Conservation (phyloP, 2,797 vertebrate genomes). For the Bovichtus diacanthus region DNA sequence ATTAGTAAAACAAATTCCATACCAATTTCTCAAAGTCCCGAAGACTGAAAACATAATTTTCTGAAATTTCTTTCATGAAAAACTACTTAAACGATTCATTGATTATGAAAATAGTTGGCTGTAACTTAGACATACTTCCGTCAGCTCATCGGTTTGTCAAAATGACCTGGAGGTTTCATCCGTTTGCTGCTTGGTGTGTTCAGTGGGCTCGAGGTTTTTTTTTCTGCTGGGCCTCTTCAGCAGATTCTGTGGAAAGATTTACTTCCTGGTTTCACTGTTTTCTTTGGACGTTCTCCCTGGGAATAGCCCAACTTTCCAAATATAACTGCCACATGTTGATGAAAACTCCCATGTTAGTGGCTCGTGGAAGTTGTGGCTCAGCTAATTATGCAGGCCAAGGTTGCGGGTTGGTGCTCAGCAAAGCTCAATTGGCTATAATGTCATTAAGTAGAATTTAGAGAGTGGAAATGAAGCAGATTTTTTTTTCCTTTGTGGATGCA, state of each 20-base stretch:
- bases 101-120: too few species aligned
- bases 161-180: conserved; percentile 23
- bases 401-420: conserved; percentile 50
- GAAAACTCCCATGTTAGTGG: conserved; percentile 75
- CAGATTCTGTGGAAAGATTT: conserved; percentile 69
- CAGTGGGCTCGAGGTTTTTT: conserved; percentile 20
- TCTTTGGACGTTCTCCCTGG: conserved; percentile 70
- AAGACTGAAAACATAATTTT: too few species aligned
- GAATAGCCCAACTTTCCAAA: conserved; percentile 80
- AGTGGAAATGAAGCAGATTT: background rate
- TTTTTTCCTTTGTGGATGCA: background rate
- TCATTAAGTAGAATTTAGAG: conserved; percentile 28
- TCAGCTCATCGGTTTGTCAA: conserved; percentile 15
- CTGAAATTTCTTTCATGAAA: too few species aligned
- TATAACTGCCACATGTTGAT: conserved; percentile 78
- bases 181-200: conserved; percentile 16
- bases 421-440: conserved; percentile 39
- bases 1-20: too few species aligned
- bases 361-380: conserved; percentile 43
- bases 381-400: conserved; percentile 67
- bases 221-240: conserved; percentile 37
- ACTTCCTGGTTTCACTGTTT: conserved; percentile 75
- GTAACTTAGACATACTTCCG: conserved; percentile 15
- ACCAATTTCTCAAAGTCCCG: too few species aligned
- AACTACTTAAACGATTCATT: too few species aligned